Evolutionary conservation across 2,888 invertebrate genomes (phyloP).

Genomic region (Zygaena filipendulae): DNA sequence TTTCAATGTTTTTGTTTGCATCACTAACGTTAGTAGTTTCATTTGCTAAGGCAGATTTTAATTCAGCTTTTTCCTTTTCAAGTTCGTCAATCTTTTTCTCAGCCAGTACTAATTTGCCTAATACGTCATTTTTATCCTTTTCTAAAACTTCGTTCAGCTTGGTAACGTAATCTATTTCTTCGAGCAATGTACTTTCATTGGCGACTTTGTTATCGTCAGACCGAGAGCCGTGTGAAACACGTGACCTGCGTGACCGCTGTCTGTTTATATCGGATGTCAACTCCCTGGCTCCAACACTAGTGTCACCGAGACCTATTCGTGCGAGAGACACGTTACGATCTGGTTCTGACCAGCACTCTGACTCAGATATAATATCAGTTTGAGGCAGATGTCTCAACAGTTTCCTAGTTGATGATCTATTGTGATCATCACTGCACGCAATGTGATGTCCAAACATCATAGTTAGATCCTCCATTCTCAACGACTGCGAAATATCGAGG

Average conservation of each 20-base stretch:
- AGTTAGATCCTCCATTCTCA: constrained; percentile 55
- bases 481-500: constrained; percentile 48
- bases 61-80: constrained; percentile 30
- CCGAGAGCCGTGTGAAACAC: constrained; percentile 47
- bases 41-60: constrained; percentile 28
- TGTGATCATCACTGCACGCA: constrained; percentile 33
- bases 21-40: constrained; percentile 31
- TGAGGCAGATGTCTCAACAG: constrained; percentile 32
- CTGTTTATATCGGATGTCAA: constrained; percentile 40
- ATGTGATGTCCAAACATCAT: constrained; percentile 59
- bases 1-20: constrained; percentile 31
- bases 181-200: constrained; percentile 63
- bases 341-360: constrained; percentile 90
- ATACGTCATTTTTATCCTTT: constrained; percentile 47
- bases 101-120: constrained; percentile 43
- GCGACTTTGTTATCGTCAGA: constrained; percentile 55
- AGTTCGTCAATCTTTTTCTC: constrained; percentile 38
- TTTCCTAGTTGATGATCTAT: constrained; percentile 27
- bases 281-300: constrained; percentile 33
- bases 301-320: constrained; percentile 73
- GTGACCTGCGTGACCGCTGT: constrained; percentile 43
- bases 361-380: constrained; percentile 68
- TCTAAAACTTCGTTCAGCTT: constrained; percentile 36
- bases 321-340: constrained; percentile 84
- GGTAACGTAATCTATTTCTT: constrained; percentile 56